Conservation (phyloP, 2,797 vertebrate genomes). For the Etheostoma nigrum region DNA sequence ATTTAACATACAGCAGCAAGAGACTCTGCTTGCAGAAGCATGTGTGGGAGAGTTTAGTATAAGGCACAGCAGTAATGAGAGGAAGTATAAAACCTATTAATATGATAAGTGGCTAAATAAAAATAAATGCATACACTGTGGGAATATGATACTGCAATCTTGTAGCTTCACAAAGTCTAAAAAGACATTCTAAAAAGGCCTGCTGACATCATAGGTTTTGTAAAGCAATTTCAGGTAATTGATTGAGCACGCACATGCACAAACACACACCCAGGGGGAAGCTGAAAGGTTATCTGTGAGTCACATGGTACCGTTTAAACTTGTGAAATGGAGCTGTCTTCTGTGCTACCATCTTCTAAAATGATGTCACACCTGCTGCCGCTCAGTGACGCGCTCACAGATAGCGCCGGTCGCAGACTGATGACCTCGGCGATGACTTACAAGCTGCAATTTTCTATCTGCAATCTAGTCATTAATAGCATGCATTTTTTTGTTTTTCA, state of each 20-base stretch:
- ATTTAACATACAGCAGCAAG: slow-evolving; percentile 23
- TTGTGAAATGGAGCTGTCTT: slow-evolving; percentile 46
- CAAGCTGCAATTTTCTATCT: slow-evolving; percentile 36
- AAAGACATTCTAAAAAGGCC: slow-evolving; percentile 64
- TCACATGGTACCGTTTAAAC: slow-evolving; percentile 66
- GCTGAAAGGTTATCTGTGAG: slow-evolving; percentile 74
- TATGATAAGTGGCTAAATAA: slow-evolving; percentile 46
- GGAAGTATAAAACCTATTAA: slow-evolving; percentile 48
- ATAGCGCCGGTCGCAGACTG: slow-evolving; percentile 51
- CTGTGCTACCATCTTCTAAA: slow-evolving; percentile 46
- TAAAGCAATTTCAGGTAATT: slow-evolving; percentile 74
- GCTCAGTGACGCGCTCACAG: slow-evolving; percentile 53
- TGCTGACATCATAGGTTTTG: slow-evolving; percentile 69
- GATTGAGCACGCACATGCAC: slow-evolving; percentile 30
- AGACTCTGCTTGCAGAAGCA: slow-evolving; percentile 23
- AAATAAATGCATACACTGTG: slow-evolving; percentile 44
- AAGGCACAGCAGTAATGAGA: slow-evolving; percentile 36
- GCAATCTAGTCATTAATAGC: slow-evolving; percentile 48
- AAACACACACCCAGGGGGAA: slow-evolving; percentile 42
- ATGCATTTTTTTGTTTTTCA: slow-evolving; percentile 33
- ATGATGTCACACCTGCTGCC: slow-evolving; percentile 69
- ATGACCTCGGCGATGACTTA: slow-evolving; percentile 71
- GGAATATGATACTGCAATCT: slow-evolving; percentile 54
- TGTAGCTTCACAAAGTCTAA: slow-evolving; percentile 61
- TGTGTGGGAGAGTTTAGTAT: slow-evolving; percentile 44